A percentile compares a stretch with the other conserved stretches of the same genome.
Evolutionary conservation across 2,113 vertebrate species (phyloP).

Genomic region (Oxygymnocypris stewartii): DNA sequence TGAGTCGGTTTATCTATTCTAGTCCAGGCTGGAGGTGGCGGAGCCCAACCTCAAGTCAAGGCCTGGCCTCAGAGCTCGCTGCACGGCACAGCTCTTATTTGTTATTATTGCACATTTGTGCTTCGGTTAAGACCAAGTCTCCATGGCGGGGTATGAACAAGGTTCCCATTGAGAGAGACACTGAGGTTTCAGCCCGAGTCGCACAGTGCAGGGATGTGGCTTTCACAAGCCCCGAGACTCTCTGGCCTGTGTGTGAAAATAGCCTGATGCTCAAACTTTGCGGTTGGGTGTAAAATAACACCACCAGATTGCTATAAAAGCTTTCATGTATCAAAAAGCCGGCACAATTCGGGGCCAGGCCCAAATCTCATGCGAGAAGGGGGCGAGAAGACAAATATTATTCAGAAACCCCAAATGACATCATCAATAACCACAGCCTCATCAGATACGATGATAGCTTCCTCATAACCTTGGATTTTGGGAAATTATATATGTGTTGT

Average conservation of each 20-base stretch:
- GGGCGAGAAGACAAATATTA: conserved; percentile 62
- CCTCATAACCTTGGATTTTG: conserved; percentile 63
- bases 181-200: conserved; percentile 67
- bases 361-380: conserved; percentile 46
- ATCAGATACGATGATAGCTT: conserved; percentile 66
- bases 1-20: conserved; percentile 56
- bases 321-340: conserved; percentile 28
- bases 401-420: conserved; percentile 65
- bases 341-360: conserved; percentile 22
- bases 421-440: conserved; percentile 65
- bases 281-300: conserved; percentile 57
- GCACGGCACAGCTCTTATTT: conserved; percentile 48
- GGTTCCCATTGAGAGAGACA: conserved; percentile 69
- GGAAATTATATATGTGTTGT: conserved; percentile 58
- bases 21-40: conserved; percentile 35
- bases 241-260: conserved; percentile 75
- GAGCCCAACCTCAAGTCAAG: conserved; percentile 48
- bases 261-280: conserved; percentile 69
- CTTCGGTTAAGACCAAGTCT: conserved; percentile 68
- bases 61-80: too few relatives aligned
- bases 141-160: conserved; percentile 64
- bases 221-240: conserved; percentile 62
- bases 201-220: conserved; percentile 74
- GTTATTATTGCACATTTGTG: conserved; percentile 66
- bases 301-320: not conserved